Base-by-base conservation (phyloP, 2,797 vertebrate genomes). In the Threskiornis aethiopicus region DNA sequence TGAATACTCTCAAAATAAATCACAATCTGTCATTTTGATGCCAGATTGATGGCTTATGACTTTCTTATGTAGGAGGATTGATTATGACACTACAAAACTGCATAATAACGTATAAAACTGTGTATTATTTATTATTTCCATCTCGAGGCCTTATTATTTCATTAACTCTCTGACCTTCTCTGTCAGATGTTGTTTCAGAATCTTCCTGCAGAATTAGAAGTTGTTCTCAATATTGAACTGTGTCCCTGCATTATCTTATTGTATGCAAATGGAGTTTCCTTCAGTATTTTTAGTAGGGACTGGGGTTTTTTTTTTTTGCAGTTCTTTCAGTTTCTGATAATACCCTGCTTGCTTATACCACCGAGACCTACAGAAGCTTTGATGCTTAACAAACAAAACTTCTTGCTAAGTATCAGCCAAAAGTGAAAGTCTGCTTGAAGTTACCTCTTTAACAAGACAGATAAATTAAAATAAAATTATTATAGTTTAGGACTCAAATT, bases 31-130 rank as follows among this genome's bases (percentile, higher is more conserved):
- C 75, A 84, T 78, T 94, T 89, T 86, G 73, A 96, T 94, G 71
- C 61, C 61, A 89, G 67, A 93, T 93, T 97, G 95, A 96, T 94
- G 47, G 78, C 9, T 96, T 96, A 87, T 91, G 83, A 91, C 89
- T 97, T 93, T 87, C 54, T 96, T n/a, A 58, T 94, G 82, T 96
- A 93, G 93, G 89, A 96, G 81, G 75, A 95, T 79, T 87, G 84
- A 93, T 93, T 91, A 51, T 67, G 82, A 95, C 83, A 85, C 88
- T 84, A 69, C 51, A 85, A 64, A 96, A 82, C 21, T 81, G 52
- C 66, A 67, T 77, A 92, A 80, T 66, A 70, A 71, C n/a, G 9
- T 75, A 31, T 87, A 66, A 95, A 95, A 39, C 16, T 49, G 18
- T 87, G 9, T 89, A 83, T 94, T 95, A 78, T 89, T 89, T 84